Base-by-base conservation (phyloP, 30 jellyfish, hydroid and myxozoan genomes). In the Hydractinia symbiolongicarpus region DNA sequence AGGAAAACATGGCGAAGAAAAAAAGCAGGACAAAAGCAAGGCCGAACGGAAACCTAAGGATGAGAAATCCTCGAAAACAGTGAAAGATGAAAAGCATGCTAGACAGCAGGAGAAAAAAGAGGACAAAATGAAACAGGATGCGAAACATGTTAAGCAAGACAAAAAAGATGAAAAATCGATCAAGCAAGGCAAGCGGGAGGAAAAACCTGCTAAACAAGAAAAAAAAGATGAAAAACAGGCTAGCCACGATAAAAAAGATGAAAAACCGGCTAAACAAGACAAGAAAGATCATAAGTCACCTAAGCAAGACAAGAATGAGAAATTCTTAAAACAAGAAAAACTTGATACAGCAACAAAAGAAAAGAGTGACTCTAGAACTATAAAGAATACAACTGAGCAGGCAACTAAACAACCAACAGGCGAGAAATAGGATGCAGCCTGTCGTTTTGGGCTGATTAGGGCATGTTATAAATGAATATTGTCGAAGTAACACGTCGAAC, bases 1-100 rank as follows among this genome's bases (percentile, higher is more conserved):
- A 13, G 74, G 40, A 6, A 64, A 64, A 64, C 19, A 13, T 6
- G 15, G 17, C 17, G 74, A 64, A 44, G 74, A 64, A 13, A 64
- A 71, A 19, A 71, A 71, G 54, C 80, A 71, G 14, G 74, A 64
- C 74, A 64, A 64, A 64, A 67, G 20, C 80, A 71, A 71, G 51
- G 61, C 68, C 44, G 55, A 71, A 14, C 44, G 80, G 3, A 71
- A 71, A 71, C 44, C 60, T 20, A 71, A 71, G 17, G 61, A 50
- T 14, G 80, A 50, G 8, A 71, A 71, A 30, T n/a, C 40, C 67
- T 11, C 80, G 80, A 71, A 71, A 71, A 6, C 30, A n/a, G 44
- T 0, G 69, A 50, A 71, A 71, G 80, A 71, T 71, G 61, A 50
- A 9, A 67, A 67, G 51, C 20, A 67, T 16, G 78, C 51, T 10